phyloP scores from a whole-genome alignment of 2,113 vertebrate genomes.

The Paradoxurus hermaphroditus region DNA sequence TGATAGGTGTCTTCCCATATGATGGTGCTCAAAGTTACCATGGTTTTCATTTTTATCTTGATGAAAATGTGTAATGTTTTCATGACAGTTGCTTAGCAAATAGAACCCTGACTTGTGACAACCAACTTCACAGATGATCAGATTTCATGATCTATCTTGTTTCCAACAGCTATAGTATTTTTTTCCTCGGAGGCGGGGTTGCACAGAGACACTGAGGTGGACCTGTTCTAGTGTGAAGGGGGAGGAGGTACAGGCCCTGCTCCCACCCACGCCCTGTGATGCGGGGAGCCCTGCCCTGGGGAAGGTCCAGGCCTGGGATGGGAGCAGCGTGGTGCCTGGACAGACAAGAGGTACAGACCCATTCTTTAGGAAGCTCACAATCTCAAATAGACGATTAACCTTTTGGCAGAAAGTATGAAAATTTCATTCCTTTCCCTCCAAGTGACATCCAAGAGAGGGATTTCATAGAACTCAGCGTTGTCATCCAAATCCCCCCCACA shows the following conservation, averaged over 20 bases:
- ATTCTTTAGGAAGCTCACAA: background rate
- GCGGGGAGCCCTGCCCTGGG: background rate
- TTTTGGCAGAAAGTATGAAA: background rate
- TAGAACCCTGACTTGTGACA: background rate
- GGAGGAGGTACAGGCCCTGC: background rate
- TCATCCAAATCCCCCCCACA: background rate
- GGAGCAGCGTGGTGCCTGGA: fast-evolving
- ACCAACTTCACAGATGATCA: background rate
- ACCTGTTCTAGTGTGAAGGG: background rate
- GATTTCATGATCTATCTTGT: background rate
- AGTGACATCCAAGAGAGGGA: background rate
- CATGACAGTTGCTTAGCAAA: background rate
- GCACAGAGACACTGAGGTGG: background rate
- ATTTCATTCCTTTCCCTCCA: background rate
- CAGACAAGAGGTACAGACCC: background rate
- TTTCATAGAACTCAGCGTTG: background rate
- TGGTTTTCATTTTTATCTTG: background rate
- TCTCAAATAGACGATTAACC: background rate
- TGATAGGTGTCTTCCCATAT: background rate
- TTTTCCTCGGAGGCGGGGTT: background rate
- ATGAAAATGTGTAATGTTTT: constrained; percentile 15
- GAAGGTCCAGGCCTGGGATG: background rate
- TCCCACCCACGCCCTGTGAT: fast-evolving
- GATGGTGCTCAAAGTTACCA: background rate
- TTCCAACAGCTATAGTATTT: background rate